Percentiles rank a stretch among this genome's conserved stretches.
Conservation (phyloP, 2,888 invertebrate genomes). For the Smittia sp. region DNA sequence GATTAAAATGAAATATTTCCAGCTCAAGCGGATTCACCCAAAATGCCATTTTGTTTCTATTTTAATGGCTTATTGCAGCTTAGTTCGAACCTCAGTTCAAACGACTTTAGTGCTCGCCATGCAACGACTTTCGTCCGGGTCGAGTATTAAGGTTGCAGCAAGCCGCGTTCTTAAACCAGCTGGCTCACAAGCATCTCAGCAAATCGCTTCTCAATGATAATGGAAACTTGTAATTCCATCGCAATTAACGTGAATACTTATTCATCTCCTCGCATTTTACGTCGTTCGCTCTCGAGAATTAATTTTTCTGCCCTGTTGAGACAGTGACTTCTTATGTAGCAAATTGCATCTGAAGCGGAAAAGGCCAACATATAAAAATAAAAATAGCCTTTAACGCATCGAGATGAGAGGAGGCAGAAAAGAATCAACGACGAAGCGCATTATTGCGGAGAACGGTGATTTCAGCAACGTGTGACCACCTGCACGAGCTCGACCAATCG, state of each 20-base stretch:
- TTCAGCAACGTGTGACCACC: constrained; percentile 38
- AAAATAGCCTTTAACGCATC: background rate
- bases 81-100: background rate
- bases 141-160: background rate
- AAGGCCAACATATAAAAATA: constrained; percentile 8
- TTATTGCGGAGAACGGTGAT: constrained; percentile 30
- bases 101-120: background rate
- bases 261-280: background rate
- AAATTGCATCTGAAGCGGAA: background rate
- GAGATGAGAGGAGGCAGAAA: background rate
- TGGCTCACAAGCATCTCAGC: constrained; percentile 10
- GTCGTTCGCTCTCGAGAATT: constrained; percentile 3
- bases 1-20: constrained; percentile 31
- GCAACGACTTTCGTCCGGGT: background rate
- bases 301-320: constrained; percentile 9
- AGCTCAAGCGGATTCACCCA: background rate
- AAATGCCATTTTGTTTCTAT: constrained; percentile 17
- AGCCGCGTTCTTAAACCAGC: background rate
- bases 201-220: constrained; percentile 31
- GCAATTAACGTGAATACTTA: constrained; percentile 37
- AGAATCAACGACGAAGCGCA: background rate
- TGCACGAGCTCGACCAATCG: constrained; percentile 35
- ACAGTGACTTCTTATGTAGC: constrained; percentile 18
- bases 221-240: constrained; percentile 32
- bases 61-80: constrained; percentile 18